Percentiles rank a stretch among this genome's conserved stretches.
phyloP scores from a whole-genome alignment of 1,140 invertebrate genomes.

The Zaprionus gabonicus region DNA sequence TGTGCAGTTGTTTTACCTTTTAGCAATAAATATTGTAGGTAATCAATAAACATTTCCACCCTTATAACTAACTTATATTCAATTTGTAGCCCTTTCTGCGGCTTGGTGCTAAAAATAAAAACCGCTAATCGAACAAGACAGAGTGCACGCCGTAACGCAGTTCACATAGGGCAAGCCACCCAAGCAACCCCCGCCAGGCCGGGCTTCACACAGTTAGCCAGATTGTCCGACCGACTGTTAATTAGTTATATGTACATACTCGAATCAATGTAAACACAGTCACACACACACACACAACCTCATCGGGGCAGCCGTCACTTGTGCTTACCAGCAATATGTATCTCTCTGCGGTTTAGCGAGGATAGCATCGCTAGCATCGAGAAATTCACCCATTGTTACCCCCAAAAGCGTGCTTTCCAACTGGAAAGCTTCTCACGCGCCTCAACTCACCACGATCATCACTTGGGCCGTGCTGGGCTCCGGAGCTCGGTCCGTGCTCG shows the following conservation, averaged over 20 bases:
- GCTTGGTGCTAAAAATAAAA: conserved; percentile 29
- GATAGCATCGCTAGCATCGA: conserved; percentile 1
- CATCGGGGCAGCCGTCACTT: conserved; percentile 23
- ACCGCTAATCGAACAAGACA: conserved; percentile 61
- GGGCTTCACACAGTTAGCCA: conserved; percentile 24
- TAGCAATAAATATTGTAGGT: not conserved
- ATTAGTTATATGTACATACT: conserved; percentile 13
- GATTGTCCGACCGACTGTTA: conserved; percentile 28
- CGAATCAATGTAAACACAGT: conserved; percentile 4
- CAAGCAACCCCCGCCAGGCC: conserved; percentile 16
- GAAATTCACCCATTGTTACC: conserved; percentile 8
- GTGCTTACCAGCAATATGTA: conserved; percentile 11
- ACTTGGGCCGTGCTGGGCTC: conserved; percentile 18
- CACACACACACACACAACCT: conserved; percentile 1
- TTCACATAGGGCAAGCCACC: conserved; percentile 41
- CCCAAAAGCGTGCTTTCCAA: conserved; percentile 31
- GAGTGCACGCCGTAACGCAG: conserved; percentile 39
- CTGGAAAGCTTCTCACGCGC: conserved; percentile 34
- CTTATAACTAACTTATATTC: not conserved
- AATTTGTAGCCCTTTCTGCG: not conserved
- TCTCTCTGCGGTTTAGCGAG: conserved; percentile 33
- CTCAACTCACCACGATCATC: conserved; percentile 59
- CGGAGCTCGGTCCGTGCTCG: not conserved
- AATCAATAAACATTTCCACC: conserved; percentile 3
- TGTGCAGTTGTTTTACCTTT: not conserved